These are phyloP conservation scores for Microchrysa polita DNA, from an alignment of 2,888 invertebrate species.

Conservation along the genomic window DNA sequence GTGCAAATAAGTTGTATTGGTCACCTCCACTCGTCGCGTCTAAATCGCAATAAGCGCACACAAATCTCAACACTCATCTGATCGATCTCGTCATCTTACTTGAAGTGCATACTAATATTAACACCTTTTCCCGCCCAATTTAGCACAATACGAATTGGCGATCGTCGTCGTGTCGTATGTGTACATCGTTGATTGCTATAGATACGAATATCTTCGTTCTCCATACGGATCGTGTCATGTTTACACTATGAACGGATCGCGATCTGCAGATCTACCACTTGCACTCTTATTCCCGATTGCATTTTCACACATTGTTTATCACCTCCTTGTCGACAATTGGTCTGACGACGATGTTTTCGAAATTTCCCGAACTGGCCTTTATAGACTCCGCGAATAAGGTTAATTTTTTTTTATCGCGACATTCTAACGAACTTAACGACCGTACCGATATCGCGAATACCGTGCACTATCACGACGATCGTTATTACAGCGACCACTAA, in stretches of 20 bases:
- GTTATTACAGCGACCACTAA: neutral
- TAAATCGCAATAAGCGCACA: neutral
- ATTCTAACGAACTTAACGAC: neutral
- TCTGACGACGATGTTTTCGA: too few species aligned
- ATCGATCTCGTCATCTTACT: neutral
- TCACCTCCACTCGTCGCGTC: neutral
- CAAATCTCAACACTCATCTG: neutral
- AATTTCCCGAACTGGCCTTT: too few species aligned
- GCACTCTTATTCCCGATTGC: conserved; percentile 7
- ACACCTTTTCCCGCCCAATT: conserved; percentile 32
- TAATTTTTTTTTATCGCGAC: neutral
- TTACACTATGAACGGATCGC: neutral
- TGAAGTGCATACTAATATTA: neutral
- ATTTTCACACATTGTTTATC: neutral
- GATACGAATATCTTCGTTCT: conserved; percentile 18
- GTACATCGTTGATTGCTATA: too few species aligned
- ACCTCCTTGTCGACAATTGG: too few species aligned
- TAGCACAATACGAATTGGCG: neutral
- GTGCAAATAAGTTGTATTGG: neutral
- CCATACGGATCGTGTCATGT: neutral
- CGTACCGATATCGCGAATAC: conserved; percentile 5
- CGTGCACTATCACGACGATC: conserved; percentile 23
- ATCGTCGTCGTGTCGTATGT: neutral
- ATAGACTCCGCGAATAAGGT: neutral
- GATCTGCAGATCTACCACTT: neutral